Conservation (phyloP, 2,888 invertebrate species). For the Scaptomyza flava region DNA sequence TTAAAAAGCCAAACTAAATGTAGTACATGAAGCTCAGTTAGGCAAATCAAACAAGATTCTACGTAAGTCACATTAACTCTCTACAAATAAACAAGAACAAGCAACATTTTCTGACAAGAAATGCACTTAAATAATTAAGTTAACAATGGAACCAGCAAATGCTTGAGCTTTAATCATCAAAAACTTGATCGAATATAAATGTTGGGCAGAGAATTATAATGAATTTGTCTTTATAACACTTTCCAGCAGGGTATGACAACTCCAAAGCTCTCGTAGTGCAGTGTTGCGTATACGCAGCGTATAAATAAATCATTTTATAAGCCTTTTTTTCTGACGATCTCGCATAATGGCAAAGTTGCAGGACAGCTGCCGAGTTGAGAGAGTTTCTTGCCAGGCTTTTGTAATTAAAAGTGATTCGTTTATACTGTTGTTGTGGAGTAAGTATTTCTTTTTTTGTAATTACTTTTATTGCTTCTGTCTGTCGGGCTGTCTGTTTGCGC, state of each 20-base stretch:
- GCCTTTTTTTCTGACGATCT: slow-evolving; percentile 19
- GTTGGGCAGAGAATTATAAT: no score
- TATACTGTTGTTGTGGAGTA: slow-evolving; percentile 31
- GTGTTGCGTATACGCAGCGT: slow-evolving; percentile 46
- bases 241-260: neutral
- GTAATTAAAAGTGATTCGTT: slow-evolving; percentile 46
- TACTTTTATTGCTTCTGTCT: slow-evolving; percentile 38
- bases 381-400: slow-evolving; percentile 14
- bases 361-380: slow-evolving; percentile 14
- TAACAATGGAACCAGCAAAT: neutral
- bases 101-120: neutral
- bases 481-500: slow-evolving; percentile 8
- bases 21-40: neutral
- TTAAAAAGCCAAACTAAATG: slow-evolving; percentile 28
- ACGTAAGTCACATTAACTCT: slow-evolving; percentile 3
- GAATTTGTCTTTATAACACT: slow-evolving; percentile 4
- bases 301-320: slow-evolving; percentile 53
- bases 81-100: neutral
- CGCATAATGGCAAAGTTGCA: slow-evolving; percentile 6
- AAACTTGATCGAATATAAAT: neutral
- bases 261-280: neutral
- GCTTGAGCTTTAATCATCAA: neutral
- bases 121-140: neutral
- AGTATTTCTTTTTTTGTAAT: slow-evolving; percentile 33
- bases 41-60: slow-evolving; percentile 5